Evolutionary conservation across 2,888 invertebrate species (phyloP).

Genomic region (Ephialtes manifestator): DNA sequence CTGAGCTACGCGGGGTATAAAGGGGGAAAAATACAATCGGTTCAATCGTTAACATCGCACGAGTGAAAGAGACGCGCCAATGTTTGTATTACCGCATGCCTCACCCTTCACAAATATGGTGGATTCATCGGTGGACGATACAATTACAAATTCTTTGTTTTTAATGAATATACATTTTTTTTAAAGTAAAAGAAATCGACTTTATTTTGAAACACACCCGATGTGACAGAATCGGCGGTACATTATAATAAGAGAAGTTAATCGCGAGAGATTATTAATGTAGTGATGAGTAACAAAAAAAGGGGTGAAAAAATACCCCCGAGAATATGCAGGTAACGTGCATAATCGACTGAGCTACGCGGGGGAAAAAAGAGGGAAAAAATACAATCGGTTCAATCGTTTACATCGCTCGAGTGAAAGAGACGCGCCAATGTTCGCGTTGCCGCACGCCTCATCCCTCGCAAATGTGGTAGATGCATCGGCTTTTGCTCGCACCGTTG

Average conservation of each 20-base stretch:
- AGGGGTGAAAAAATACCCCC: constrained; percentile 28
- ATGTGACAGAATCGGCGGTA: background rate
- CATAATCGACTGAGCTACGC: constrained; percentile 62
- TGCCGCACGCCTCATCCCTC: constrained; percentile 47
- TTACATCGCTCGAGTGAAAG: constrained; percentile 73
- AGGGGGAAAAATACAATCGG: constrained; percentile 80
- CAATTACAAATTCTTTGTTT: background rate
- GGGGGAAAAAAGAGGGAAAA: constrained; percentile 74
- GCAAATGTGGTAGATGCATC: constrained; percentile 52
- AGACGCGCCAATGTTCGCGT: constrained; percentile 52
- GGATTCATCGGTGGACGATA: constrained; percentile 59
- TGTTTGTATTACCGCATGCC: constrained; percentile 44
- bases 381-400: constrained; percentile 82
- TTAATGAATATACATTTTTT: no score
- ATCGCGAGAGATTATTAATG: constrained; percentile 10
- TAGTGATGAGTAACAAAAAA: constrained; percentile 20
- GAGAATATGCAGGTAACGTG: constrained; percentile 49
- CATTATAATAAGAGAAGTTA: background rate
- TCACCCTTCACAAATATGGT: constrained; percentile 40
- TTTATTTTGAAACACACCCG: no score
- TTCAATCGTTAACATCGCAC: constrained; percentile 78
- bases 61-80: constrained; percentile 64
- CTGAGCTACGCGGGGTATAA: constrained; percentile 69
- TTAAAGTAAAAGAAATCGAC: no score
- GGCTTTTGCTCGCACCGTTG: constrained; percentile 52